These are phyloP conservation scores for Ptilonorhynchus violaceus DNA, from an alignment of 2,113 vertebrate genomes.

Conservation along the genomic window DNA sequence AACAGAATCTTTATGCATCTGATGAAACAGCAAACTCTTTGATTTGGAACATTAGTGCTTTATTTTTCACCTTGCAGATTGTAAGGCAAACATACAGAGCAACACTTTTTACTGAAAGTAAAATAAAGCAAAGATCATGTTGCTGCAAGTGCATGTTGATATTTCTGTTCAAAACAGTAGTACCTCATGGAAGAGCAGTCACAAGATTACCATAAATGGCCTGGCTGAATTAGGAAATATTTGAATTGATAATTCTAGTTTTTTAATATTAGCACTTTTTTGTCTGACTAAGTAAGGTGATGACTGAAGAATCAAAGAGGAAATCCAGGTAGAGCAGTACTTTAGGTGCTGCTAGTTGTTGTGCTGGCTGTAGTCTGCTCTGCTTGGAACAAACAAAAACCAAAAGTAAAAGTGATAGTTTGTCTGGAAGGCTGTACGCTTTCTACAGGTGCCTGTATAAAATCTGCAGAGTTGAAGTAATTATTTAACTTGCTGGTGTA, in stretches of 20 bases:
- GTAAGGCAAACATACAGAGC: background rate
- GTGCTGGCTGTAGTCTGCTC: background rate
- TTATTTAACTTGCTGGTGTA: background rate
- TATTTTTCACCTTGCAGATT: background rate
- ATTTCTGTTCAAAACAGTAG: background rate
- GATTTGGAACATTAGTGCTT: background rate
- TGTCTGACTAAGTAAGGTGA: background rate
- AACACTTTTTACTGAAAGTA: background rate
- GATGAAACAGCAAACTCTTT: background rate
- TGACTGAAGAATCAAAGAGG: background rate
- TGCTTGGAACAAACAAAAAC: background rate
- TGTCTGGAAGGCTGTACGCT: background rate
- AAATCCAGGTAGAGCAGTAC: background rate
- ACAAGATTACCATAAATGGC: background rate
- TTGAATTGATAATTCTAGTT: background rate
- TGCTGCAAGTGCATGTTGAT: background rate
- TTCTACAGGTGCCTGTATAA: background rate
- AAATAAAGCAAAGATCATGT: background rate
- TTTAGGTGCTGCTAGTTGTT: background rate
- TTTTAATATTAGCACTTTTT: background rate
- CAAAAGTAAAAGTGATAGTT: background rate
- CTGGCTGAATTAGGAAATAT: background rate
- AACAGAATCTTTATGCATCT: background rate
- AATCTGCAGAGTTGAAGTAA: background rate
- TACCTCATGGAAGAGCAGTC: background rate